Base-by-base conservation (phyloP, 2,113 vertebrate species). In the Alligator sinensis region DNA sequence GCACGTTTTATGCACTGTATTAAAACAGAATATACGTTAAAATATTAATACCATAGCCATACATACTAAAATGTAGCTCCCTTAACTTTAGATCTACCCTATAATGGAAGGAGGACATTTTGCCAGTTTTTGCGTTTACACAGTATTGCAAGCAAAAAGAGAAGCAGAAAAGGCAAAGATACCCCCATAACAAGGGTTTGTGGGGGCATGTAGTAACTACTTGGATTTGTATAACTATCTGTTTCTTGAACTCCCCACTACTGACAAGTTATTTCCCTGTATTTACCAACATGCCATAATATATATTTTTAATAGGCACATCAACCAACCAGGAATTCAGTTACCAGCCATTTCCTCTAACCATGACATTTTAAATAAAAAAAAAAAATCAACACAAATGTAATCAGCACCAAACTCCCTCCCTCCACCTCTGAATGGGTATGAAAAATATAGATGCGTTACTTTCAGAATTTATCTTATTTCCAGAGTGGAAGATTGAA, bases 301-400 rank as follows among this genome's bases (percentile, higher is more conserved):
- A 84, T n/a, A 25, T 86, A 91, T 89, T 80, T 80, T 47, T 70
- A 74, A 54, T 68, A 84, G 27, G 70, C 87, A 30, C 12, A 5
- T n/a, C 3, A 87, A 95, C 77, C 87, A 75, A 84, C 78, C 81
- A 25, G 54, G 89, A 96, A 76, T 91, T 88, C 89, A 95, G 18
- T 60, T n/a, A 93, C 21, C 59, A 91, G 38, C 25, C 86, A 85
- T 82, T 93, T 91, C 62, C 87, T 86, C 72, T 2, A 4, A 80
- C 77, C 78, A 86, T 93, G 87, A 87, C n/a, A 87, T 95, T 91
- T 88, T 95, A 78, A 74, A 21, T 25, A 83, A 75, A 91, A 76
- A 21, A 57, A 27, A 75, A 91, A 94, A 77, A 18, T 18, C 61
- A 90, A 89, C 63, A 91, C 87, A 96, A 22, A 38, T 70, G 6